Evolutionary conservation across 2,888 invertebrate genomes (phyloP), one percentile per base, ranked within the genome.

Genomic region (Cataglyphis rosenhaueri): DNA sequence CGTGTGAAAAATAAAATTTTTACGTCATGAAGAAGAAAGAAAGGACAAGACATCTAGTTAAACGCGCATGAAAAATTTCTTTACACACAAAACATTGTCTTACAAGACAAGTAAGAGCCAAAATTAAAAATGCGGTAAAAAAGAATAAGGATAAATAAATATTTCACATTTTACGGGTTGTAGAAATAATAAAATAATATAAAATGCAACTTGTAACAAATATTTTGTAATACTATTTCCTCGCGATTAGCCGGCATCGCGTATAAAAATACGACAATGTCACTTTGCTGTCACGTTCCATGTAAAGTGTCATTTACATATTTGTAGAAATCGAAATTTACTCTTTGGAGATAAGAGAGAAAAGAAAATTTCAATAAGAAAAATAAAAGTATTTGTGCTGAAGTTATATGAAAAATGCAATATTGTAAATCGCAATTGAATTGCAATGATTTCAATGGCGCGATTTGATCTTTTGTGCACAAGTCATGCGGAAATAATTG

Each of bases 401-500:
- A 71, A 52, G 3, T 18, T 32, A 32, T 44, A 32, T 0, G 21
- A 64, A 18, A 64, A 29, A 64, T 74, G 18, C 8, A 61, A 55
- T 71, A 44, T 32, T 5, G 6, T 65, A 65, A 74, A 74, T 74
- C 10, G 21, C 4, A 41, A 41, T 15, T 32, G 4, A 73, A 29
- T 61, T 32, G 15, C n/a, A 12, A 57, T 59, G 4, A 41, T 4
- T 44, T 41, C 15, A 29, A 41, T 41, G 12, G 2, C 9, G 8
- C 41, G 32, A 73, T 73, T 73, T 71, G 25, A 71, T 41, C 6
- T 32, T 44, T 29, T n/a, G 1, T 21, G 9, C n/a, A 74, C 29
- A 74, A 44, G 32, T 44, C 12, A 29, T 44, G 35, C 8, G 21
- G 4, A 73, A 73, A 74, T 74, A 52, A 32, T 68, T 44, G 12